Evolutionary conservation across 2,888 invertebrate genomes (phyloP).

Genomic region (Diadromus collaris): DNA sequence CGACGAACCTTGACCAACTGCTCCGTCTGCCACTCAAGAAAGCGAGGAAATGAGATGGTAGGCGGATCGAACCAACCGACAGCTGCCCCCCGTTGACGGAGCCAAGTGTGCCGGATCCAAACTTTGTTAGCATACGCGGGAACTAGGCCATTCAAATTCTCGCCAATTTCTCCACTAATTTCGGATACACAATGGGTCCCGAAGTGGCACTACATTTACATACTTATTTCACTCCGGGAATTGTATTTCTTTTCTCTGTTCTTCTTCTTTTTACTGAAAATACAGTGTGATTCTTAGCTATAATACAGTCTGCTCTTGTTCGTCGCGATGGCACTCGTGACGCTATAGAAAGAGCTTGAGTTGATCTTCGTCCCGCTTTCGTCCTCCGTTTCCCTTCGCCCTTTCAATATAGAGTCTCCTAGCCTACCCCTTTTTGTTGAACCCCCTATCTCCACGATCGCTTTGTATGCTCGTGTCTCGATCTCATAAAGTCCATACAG

Average conservation of each 20-base stretch:
- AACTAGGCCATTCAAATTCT: conserved; percentile 47
- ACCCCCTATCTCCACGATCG: conserved; percentile 51
- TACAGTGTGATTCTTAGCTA: conserved; percentile 8
- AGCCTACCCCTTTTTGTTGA: conserved; percentile 18
- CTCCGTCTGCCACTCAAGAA: conserved; percentile 50
- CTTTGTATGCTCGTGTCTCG: conserved; percentile 56
- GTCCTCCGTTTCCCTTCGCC: conserved; percentile 13
- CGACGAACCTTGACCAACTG: conserved; percentile 60
- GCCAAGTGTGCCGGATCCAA: conserved; percentile 38
- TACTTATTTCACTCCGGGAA: conserved; percentile 28
- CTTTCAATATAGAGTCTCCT: conserved; percentile 23
- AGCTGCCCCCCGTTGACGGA: conserved; percentile 31
- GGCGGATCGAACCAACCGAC: conserved; percentile 34
- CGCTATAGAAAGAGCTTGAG: conserved; percentile 34
- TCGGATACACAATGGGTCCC: conserved; percentile 12
- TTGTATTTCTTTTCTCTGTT: neutral
- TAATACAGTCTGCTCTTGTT: conserved; percentile 22
- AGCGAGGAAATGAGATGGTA: conserved; percentile 40
- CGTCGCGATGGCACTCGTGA: conserved; percentile 28
- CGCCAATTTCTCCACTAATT: conserved; percentile 24
- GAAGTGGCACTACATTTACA: conserved; percentile 20
- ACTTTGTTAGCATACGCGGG: conserved; percentile 27
- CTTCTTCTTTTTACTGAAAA: no score
- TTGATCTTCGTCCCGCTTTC: conserved; percentile 22
- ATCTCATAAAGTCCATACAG: conserved; percentile 52